Conservation (phyloP, 2,113 vertebrate genomes). For the Mus pahari region DNA sequence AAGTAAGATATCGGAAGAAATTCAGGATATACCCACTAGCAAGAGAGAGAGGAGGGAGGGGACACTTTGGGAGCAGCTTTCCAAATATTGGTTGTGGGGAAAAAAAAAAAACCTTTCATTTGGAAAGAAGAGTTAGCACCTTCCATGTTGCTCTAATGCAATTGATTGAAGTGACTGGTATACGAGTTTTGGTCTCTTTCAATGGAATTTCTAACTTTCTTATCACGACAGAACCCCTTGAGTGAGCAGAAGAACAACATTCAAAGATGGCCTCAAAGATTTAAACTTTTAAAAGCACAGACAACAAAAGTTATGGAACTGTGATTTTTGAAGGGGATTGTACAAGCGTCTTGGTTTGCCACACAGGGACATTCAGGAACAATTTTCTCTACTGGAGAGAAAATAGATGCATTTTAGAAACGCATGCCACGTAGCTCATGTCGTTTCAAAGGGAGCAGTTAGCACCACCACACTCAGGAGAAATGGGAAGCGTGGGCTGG, state of each 20-base stretch:
- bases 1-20: constrained; percentile 34
- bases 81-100: background rate
- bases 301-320: background rate
- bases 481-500: background rate
- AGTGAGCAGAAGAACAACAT: background rate
- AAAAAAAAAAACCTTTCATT: constrained; percentile 17
- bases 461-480: constrained; percentile 5
- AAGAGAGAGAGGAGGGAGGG: background rate
- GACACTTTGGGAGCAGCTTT: background rate
- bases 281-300: constrained; percentile 26
- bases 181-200: background rate
- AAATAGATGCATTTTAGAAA: constrained; percentile 55
- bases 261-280: background rate
- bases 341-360: background rate
- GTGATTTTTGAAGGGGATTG: background rate
- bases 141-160: background rate
- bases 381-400: background rate
- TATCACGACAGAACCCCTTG: background rate
- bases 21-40: background rate
- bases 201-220: constrained; percentile 10
- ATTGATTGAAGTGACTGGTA: constrained; percentile 2
- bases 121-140: background rate
- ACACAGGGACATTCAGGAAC: background rate
- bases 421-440: rapidly evolving
- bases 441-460: background rate